Evolutionary conservation across 2,888 invertebrate genomes (phyloP).

Genomic region (Mythimna lalbum): DNA sequence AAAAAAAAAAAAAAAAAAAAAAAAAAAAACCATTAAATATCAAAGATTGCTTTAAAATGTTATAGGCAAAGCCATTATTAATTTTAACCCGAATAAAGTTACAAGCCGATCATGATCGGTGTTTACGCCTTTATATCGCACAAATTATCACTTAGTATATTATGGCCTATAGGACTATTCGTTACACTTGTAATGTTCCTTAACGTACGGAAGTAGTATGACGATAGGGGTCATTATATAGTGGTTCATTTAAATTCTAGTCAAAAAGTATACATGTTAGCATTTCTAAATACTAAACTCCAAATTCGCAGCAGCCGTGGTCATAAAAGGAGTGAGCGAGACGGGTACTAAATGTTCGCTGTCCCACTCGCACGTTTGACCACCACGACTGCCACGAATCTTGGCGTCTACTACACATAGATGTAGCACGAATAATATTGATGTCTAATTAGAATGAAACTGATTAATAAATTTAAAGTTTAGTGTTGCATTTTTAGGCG

Average conservation of each 20-base stretch:
- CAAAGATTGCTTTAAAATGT: constrained; percentile 26
- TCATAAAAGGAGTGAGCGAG: constrained; percentile 9
- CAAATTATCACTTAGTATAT: constrained; percentile 50
- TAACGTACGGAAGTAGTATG: constrained; percentile 27
- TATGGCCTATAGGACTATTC: constrained; percentile 38
- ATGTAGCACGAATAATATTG: constrained; percentile 22
- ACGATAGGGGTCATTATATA: constrained; percentile 15
- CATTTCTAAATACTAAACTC: constrained; percentile 19
- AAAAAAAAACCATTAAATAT: constrained; percentile 32
- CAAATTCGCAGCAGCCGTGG: neutral
- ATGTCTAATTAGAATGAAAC: constrained; percentile 15
- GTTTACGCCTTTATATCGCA: constrained; percentile 50
- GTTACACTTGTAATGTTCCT: constrained; percentile 33
- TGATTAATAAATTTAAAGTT: neutral
- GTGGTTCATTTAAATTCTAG: constrained; percentile 51
- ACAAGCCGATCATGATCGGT: constrained; percentile 14
- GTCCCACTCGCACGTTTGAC: constrained; percentile 1
- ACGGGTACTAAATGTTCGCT: neutral
- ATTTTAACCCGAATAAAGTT: constrained; percentile 16
- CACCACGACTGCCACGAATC: neutral
- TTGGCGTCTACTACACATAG: constrained; percentile 10
- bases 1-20: too few relatives aligned
- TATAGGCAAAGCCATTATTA: constrained; percentile 28
- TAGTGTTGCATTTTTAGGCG: constrained; percentile 19
- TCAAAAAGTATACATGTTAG: constrained; percentile 52